Conservation (phyloP, 2,113 vertebrate genomes). For the Oenanthe melanoleuca region DNA sequence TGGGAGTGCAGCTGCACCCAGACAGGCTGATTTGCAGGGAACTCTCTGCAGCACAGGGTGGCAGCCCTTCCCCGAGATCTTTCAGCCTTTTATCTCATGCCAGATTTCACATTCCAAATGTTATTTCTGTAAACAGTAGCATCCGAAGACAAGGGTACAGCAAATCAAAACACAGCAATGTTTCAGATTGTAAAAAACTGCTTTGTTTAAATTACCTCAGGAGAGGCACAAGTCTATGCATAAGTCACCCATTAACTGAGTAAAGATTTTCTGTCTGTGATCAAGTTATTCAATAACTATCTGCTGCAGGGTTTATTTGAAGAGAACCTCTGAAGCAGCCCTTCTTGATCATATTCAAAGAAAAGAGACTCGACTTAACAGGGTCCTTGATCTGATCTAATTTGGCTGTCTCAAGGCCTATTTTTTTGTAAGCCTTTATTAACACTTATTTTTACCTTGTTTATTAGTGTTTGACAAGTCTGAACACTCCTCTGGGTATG, state of each 20-base stretch:
- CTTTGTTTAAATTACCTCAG: slow-evolving; percentile 11
- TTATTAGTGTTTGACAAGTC: slow-evolving; percentile 27
- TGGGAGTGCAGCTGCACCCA: background rate
- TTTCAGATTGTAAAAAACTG: background rate
- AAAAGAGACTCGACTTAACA: background rate
- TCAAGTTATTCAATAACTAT: slow-evolving; percentile 24
- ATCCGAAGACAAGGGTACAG: background rate
- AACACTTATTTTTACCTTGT: background rate
- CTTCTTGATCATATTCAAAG: background rate
- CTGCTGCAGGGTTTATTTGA: background rate
- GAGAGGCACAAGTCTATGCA: background rate
- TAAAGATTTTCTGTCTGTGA: background rate
- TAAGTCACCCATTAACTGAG: background rate
- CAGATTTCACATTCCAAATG: background rate
- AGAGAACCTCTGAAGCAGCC: background rate
- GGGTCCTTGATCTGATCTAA: background rate
- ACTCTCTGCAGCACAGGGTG: background rate
- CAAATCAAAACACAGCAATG: background rate
- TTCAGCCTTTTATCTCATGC: background rate
- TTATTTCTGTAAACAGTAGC: slow-evolving; percentile 4
- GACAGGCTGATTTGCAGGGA: background rate
- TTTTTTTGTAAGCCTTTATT: background rate
- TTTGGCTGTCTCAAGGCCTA: background rate
- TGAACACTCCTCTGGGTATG: slow-evolving; percentile 8
- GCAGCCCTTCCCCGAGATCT: background rate